Percentiles rank a stretch among this genome's conserved stretches.
phyloP scores from a whole-genome alignment of 2,113 vertebrate genomes.

The Sigmodon hispidus region DNA sequence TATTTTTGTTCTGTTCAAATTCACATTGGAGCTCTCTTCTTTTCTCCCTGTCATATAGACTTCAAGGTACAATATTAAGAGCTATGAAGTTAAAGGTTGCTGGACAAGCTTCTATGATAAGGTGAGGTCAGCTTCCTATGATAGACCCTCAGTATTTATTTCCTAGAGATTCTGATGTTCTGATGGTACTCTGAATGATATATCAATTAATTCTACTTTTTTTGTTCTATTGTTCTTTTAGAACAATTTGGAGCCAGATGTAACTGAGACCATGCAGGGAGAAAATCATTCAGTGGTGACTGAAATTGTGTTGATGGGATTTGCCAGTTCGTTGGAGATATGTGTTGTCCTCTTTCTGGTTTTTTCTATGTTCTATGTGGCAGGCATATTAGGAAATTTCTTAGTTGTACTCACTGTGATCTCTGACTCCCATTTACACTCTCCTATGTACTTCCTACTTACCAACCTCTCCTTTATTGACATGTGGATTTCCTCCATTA shows the following conservation, averaged over 20 bases:
- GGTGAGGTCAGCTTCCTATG: not conserved
- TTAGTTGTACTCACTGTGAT: not conserved
- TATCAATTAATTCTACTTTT: slow-evolving; percentile 9
- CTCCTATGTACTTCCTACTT: not conserved
- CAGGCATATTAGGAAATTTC: not conserved
- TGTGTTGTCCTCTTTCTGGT: not conserved
- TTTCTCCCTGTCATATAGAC: not conserved
- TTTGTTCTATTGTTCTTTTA: slow-evolving; percentile 22
- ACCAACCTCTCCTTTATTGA: not conserved
- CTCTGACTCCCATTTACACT: not conserved
- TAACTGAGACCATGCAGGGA: slow-evolving; percentile 33
- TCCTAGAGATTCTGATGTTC: not conserved
- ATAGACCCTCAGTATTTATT: not conserved
- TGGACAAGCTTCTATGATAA: not conserved
- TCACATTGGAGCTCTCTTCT: not conserved
- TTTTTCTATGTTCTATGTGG: not conserved
- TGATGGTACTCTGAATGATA: not conserved
- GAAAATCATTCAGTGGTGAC: slow-evolving; percentile 44
- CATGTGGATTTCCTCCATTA: not conserved
- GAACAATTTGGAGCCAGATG: slow-evolving; percentile 47
- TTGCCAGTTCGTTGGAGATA: not conserved
- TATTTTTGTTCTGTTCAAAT: not conserved
- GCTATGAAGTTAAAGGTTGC: not conserved
- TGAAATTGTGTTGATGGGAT: slow-evolving; percentile 60
- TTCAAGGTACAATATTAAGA: not conserved